These are phyloP conservation scores for Solen grandis DNA, from an alignment of 1,140 invertebrate species.

Conservation along the genomic window DNA sequence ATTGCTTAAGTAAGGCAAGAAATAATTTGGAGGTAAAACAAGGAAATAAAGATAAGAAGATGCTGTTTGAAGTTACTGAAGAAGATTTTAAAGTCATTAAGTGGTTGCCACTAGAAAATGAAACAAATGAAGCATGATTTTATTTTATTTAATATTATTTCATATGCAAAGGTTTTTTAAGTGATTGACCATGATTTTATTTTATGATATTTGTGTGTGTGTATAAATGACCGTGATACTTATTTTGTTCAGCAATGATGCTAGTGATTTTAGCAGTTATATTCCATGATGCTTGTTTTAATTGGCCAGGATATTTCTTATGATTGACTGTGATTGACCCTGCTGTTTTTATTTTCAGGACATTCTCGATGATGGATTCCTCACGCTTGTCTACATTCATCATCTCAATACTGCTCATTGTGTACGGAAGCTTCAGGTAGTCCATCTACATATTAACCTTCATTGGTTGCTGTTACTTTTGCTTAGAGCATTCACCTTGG, in stretches of 20 bases:
- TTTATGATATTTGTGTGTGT: background rate
- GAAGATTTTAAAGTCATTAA: background rate
- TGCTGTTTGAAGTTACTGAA: background rate
- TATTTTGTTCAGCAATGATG: background rate
- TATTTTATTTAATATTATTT: background rate
- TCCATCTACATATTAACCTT: constrained; percentile 1
- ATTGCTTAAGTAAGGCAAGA: too few species aligned
- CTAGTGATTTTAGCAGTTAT: background rate
- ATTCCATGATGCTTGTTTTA: background rate
- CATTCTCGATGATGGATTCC: constrained; percentile 96
- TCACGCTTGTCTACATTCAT: constrained; percentile 97
- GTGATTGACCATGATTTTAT: background rate
- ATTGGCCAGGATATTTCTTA: background rate
- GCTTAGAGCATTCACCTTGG: background rate
- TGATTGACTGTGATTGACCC: constrained; percentile 10
- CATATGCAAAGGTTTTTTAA: background rate
- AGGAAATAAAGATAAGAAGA: background rate
- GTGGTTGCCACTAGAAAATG: background rate
- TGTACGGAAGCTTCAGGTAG: constrained; percentile 94
- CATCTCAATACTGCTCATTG: constrained; percentile 98
- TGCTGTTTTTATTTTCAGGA: constrained; percentile 70
- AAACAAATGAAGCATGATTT: background rate
- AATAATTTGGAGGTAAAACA: background rate
- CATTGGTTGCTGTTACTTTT: background rate
- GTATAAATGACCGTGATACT: background rate